These are phyloP conservation scores for Phortica okadai DNA, from an alignment of 2,888 invertebrate species.

Conservation along the genomic window DNA sequence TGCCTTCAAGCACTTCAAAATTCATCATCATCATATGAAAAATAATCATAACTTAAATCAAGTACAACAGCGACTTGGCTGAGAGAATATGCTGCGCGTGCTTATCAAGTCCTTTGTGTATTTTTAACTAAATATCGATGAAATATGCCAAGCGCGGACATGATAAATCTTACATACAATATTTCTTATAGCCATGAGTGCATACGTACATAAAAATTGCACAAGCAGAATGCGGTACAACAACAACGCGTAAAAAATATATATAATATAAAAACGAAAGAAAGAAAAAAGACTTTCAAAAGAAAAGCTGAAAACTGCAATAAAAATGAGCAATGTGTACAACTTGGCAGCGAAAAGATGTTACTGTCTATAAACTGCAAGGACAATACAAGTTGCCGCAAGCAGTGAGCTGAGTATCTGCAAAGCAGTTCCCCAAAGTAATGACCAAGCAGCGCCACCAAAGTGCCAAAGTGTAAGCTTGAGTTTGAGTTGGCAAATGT, in stretches of 20 bases:
- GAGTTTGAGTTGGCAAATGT: background rate
- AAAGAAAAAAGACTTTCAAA: constrained; percentile 37
- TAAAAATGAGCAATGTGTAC: constrained; percentile 69
- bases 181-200: background rate
- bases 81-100: constrained; percentile 17
- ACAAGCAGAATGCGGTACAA: constrained; percentile 42
- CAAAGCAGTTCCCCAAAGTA: background rate
- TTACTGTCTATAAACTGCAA: constrained; percentile 20
- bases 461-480: background rate
- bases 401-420: constrained; percentile 36
- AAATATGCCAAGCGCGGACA: constrained; percentile 56
- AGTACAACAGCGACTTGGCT: background rate
- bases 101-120: constrained; percentile 53
- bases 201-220: constrained; percentile 4
- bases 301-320: constrained; percentile 63
- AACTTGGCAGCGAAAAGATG: constrained; percentile 48
- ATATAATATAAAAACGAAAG: constrained; percentile 5
- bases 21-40: too few species aligned
- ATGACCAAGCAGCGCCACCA: background rate
- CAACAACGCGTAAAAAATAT: constrained; percentile 35
- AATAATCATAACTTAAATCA: constrained; percentile 13
- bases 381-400: constrained; percentile 36
- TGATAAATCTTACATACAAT: constrained; percentile 45
- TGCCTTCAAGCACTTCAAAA: too few species aligned
- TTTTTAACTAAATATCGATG: constrained; percentile 61